Conservation (phyloP, 2,113 vertebrate species). For the Baryphthengus martii region DNA sequence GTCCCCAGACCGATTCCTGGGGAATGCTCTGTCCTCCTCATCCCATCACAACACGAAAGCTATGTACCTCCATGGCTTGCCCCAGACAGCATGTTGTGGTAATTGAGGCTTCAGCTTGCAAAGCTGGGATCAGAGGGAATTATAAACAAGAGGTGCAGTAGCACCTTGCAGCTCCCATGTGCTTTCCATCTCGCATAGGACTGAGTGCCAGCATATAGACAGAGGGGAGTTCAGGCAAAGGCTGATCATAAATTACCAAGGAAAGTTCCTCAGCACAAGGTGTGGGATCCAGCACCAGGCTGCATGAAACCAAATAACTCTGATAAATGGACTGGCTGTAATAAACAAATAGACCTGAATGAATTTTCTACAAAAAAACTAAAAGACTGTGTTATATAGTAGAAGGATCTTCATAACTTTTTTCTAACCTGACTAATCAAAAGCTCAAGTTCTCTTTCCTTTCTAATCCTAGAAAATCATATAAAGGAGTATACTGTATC, state of each 20-base stretch:
- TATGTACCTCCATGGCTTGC: accelerated
- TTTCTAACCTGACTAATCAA: not conserved
- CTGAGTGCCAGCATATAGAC: not conserved
- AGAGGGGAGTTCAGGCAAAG: not conserved
- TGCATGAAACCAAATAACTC: not conserved
- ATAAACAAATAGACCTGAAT: not conserved
- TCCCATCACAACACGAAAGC: not conserved
- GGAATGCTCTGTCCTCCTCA: not conserved
- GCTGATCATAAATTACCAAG: not conserved
- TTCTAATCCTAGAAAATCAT: not conserved
- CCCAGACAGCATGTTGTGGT: accelerated
- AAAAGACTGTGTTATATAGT: not conserved
- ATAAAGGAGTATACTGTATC: not conserved
- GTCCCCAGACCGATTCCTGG: not conserved
- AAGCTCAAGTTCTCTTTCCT: not conserved
- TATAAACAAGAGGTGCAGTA: not conserved
- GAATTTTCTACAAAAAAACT: not conserved
- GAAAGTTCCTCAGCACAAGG: not conserved
- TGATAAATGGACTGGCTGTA: not conserved
- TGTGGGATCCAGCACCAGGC: not conserved
- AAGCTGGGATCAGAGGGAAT: not conserved
- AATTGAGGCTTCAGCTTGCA: not conserved
- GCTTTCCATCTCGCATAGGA: not conserved
- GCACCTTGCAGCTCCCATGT: not conserved
- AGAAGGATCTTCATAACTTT: not conserved